Evolutionary conservation across 2,888 invertebrate genomes (phyloP).

Genomic region (Dromius quadrimaculatus): DNA sequence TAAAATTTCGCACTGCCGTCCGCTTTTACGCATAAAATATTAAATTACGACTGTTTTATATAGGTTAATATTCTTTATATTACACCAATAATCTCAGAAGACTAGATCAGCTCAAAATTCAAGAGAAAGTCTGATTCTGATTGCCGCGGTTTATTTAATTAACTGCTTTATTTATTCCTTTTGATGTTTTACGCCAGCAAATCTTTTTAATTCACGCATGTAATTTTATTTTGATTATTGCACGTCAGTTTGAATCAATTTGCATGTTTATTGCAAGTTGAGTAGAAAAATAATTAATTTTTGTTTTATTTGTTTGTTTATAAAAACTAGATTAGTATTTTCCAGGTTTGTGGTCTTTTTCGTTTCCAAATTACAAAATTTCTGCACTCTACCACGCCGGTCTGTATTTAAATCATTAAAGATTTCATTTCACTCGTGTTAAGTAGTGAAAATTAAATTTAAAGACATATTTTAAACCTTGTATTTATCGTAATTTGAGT

Average conservation of each 20-base stretch:
- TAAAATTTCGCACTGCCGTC: too few relatives aligned
- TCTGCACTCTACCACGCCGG: not conserved
- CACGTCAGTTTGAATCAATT: too few relatives aligned
- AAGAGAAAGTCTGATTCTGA: constrained; percentile 9
- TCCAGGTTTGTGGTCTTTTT: not conserved
- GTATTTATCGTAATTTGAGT: constrained; percentile 24
- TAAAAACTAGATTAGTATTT: too few relatives aligned
- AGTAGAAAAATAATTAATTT: too few relatives aligned
- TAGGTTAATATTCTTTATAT: constrained; percentile 14
- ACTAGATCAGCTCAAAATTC: constrained; percentile 6
- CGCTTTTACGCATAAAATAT: too few relatives aligned
- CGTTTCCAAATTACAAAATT: not conserved
- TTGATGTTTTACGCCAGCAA: constrained; percentile 1
- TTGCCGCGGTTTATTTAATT: constrained; percentile 1
- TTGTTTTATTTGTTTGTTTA: too few relatives aligned
- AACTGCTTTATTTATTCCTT: constrained; percentile 20
- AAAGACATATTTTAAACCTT: constrained; percentile 39
- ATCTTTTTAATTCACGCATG: too few relatives aligned
- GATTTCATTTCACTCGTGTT: constrained; percentile 37
- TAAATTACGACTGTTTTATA: too few relatives aligned
- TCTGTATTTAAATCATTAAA: constrained; percentile 38
- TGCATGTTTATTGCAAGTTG: too few relatives aligned
- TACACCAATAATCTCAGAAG: constrained; percentile 7
- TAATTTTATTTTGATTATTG: constrained; percentile 20
- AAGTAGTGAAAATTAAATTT: constrained; percentile 42